These are phyloP conservation scores for Eudasyphora cyanicolor DNA, from an alignment of 2,888 invertebrate species.

Conservation along the genomic window DNA sequence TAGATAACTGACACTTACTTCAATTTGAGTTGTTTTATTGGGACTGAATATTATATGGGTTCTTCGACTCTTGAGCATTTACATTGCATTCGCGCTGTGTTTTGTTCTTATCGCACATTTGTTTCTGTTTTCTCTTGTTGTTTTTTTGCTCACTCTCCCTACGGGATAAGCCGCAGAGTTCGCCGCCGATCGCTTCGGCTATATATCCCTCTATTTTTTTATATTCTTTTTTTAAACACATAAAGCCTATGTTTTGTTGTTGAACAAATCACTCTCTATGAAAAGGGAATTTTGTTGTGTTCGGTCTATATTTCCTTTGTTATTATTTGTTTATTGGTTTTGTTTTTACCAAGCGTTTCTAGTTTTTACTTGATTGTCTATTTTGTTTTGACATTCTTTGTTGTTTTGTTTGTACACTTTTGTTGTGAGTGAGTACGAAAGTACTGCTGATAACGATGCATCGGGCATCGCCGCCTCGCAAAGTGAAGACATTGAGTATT, in stretches of 20 bases:
- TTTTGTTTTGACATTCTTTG: conserved; percentile 35
- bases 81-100: background rate
- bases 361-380: conserved; percentile 16
- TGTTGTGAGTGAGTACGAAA: background rate
- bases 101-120: background rate
- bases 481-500: background rate
- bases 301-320: conserved; percentile 8
- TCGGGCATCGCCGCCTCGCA: no score
- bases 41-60: background rate
- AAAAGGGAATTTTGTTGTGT: conserved; percentile 27
- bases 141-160: background rate
- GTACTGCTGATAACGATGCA: conserved; percentile 10
- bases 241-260: background rate
- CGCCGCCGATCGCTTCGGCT: background rate
- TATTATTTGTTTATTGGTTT: conserved; percentile 20
- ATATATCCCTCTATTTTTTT: background rate
- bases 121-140: no score
- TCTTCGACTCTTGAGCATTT: background rate
- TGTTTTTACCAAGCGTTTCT: conserved; percentile 26
- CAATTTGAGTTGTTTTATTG: no score
- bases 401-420: background rate
- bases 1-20: conserved; percentile 9
- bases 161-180: background rate
- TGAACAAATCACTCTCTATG: background rate
- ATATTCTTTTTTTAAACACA: background rate